phyloP scores from a whole-genome alignment of 1,140 invertebrate species.

The Linepithema humile region DNA sequence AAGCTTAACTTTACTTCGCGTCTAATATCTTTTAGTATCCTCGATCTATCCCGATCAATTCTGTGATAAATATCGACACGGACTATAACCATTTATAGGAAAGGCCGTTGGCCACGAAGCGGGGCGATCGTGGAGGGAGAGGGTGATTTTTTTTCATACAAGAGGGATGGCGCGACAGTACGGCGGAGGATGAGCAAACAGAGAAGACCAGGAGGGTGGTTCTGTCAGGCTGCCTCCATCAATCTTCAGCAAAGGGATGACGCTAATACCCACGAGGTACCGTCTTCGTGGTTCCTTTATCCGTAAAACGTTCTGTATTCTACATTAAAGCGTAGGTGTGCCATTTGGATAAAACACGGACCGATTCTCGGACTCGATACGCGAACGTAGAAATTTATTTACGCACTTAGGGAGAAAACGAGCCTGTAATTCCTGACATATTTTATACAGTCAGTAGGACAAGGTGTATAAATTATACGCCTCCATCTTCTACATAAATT shows the following conservation, averaged over 20 bases:
- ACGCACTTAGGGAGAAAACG: not conserved
- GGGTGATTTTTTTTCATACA: constrained; percentile 62
- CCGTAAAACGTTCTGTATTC: constrained; percentile 58
- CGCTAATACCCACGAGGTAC: constrained; percentile 78
- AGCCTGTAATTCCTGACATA: not conserved
- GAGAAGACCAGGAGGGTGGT: constrained; percentile 35
- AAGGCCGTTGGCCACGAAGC: constrained; percentile 10
- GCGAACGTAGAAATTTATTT: constrained; percentile 55
- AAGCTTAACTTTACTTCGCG: not conserved
- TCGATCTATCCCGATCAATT: not conserved
- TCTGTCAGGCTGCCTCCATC: constrained; percentile 78
- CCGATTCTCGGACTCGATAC: constrained; percentile 40
- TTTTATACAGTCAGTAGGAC: too few species aligned
- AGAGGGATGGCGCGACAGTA: constrained; percentile 1
- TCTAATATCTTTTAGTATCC: not conserved
- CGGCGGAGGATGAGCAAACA: constrained; percentile 20
- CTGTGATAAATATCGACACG: constrained; percentile 66
- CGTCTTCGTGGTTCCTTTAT: constrained; percentile 73
- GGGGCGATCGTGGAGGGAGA: not conserved
- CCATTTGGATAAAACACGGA: constrained; percentile 65
- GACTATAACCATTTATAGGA: constrained; percentile 48
- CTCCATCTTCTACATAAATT: not conserved
- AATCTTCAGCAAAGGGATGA: constrained; percentile 81
- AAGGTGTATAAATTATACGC: too few species aligned
- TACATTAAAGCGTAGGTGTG: constrained; percentile 67